phyloP scores from a whole-genome alignment of 2,888 invertebrate species.

The Zygothrica quintamaculata region DNA sequence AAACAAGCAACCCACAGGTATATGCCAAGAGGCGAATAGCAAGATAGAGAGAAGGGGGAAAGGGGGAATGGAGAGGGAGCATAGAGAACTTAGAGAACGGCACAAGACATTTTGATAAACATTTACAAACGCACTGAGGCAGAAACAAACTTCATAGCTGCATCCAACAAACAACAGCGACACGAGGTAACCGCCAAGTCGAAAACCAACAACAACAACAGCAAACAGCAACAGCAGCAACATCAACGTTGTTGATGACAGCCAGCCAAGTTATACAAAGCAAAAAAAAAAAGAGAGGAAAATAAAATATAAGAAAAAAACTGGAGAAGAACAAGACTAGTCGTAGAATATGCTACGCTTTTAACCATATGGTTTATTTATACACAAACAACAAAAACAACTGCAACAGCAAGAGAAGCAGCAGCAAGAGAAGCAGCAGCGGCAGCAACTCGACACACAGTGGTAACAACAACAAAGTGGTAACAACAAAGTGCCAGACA shows the following conservation, averaged over 20 bases:
- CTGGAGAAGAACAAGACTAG: constrained; percentile 42
- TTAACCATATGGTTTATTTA: constrained; percentile 79
- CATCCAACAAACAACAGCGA: constrained; percentile 39
- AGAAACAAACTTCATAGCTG: constrained; percentile 73
- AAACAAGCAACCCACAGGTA: constrained; percentile 42
- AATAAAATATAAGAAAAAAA: constrained; percentile 7
- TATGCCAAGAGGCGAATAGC: constrained; percentile 13
- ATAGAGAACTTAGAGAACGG: constrained; percentile 58
- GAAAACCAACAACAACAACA: constrained; percentile 25
- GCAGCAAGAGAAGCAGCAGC: constrained; percentile 39
- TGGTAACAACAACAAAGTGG: constrained; percentile 74
- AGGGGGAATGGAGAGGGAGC: constrained; percentile 10
- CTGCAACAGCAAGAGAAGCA: constrained; percentile 40
- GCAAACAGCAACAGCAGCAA: constrained; percentile 30
- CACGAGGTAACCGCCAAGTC: constrained; percentile 53
- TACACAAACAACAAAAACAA: constrained; percentile 60
- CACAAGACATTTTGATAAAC: constrained; percentile 79
- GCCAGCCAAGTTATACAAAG: constrained; percentile 50
- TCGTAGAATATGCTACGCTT: constrained; percentile 75
- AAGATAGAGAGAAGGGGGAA: constrained; percentile 7
- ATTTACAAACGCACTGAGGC: constrained; percentile 77
- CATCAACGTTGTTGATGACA: constrained; percentile 44
- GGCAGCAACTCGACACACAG: constrained; percentile 58
- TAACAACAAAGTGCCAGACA: constrained; percentile 76
- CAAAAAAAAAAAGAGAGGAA: constrained; percentile 32